Percentiles rank a stretch among this genome's conserved stretches.
phyloP scores from a whole-genome alignment of 2,888 invertebrate genomes.

The Eledona agricola region DNA sequence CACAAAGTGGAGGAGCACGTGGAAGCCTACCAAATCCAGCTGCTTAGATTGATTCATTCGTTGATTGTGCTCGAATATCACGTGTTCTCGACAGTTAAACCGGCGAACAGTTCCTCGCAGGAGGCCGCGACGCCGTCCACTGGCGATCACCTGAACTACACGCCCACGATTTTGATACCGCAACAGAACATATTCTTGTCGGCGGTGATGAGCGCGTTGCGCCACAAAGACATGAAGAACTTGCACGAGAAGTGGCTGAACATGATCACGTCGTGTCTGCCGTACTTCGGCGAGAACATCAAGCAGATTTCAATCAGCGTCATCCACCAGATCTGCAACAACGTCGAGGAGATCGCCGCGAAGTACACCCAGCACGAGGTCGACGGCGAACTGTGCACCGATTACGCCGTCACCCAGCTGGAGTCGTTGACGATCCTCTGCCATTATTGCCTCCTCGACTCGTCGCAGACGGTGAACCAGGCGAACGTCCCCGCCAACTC shows the following conservation, averaged over 20 bases:
- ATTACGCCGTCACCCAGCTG: constrained; percentile 80
- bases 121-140: constrained; percentile 51
- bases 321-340: constrained; percentile 80
- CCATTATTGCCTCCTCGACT: constrained; percentile 82
- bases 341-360: constrained; percentile 71
- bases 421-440: constrained; percentile 81
- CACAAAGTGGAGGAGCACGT: constrained; percentile 70
- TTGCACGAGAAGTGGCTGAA: constrained; percentile 86
- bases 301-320: constrained; percentile 81
- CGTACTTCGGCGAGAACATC: constrained; percentile 79
- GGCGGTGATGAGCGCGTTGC: constrained; percentile 79
- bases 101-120: constrained; percentile 40
- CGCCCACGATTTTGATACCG: constrained; percentile 72
- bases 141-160: constrained; percentile 67
- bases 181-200: constrained; percentile 87
- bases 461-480: constrained; percentile 60
- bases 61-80: constrained; percentile 80
- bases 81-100: constrained; percentile 61
- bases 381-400: constrained; percentile 71
- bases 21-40: constrained; percentile 75
- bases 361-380: constrained; percentile 54
- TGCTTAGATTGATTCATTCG: constrained; percentile 73
- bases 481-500: constrained; percentile 53
- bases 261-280: constrained; percentile 80
- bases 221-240: constrained; percentile 74